Conservation (phyloP, 2,888 invertebrate species). For the Leptinotarsa tumamoca region DNA sequence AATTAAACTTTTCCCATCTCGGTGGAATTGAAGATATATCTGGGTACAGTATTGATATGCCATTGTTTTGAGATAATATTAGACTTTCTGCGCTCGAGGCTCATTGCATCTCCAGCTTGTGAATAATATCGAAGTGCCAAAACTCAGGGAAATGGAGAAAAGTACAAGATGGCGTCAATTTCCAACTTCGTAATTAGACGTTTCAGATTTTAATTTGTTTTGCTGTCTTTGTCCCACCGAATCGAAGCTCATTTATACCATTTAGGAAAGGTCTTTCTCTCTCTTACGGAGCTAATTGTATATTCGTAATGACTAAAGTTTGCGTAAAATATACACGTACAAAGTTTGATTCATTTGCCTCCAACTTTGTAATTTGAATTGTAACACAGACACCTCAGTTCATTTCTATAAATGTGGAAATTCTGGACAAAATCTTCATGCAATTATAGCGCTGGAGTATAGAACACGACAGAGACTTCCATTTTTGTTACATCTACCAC, state of each 20-base stretch:
- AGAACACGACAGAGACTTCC: slow-evolving; percentile 35
- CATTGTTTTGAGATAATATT: slow-evolving; percentile 17
- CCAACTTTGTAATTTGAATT: slow-evolving; percentile 59
- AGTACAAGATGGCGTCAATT: slow-evolving; percentile 61
- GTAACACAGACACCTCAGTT: slow-evolving; percentile 57
- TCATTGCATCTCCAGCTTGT: slow-evolving; percentile 33
- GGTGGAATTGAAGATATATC: neutral
- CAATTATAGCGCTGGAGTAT: slow-evolving; percentile 35
- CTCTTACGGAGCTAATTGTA: slow-evolving; percentile 54
- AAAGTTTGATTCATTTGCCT: slow-evolving; percentile 61
- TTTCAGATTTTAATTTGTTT: slow-evolving; percentile 62
- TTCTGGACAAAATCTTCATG: slow-evolving; percentile 43
- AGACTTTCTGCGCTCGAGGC: slow-evolving; percentile 40
- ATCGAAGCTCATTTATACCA: slow-evolving; percentile 51
- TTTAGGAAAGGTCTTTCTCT: slow-evolving; percentile 48
- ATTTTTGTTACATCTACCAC: slow-evolving; percentile 32
- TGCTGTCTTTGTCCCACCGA: slow-evolving; percentile 57
- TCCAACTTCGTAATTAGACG: slow-evolving; percentile 61
- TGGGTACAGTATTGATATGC: neutral
- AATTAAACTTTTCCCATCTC: slow-evolving; percentile 8
- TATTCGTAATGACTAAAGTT: slow-evolving; percentile 60
- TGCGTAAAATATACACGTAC: slow-evolving; percentile 59
- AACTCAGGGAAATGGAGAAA: slow-evolving; percentile 54
- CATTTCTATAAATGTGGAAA: slow-evolving; percentile 54
- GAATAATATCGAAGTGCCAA: slow-evolving; percentile 46